Conservation (phyloP, 2,888 invertebrate genomes). For the Bimastos eiseni region DNA sequence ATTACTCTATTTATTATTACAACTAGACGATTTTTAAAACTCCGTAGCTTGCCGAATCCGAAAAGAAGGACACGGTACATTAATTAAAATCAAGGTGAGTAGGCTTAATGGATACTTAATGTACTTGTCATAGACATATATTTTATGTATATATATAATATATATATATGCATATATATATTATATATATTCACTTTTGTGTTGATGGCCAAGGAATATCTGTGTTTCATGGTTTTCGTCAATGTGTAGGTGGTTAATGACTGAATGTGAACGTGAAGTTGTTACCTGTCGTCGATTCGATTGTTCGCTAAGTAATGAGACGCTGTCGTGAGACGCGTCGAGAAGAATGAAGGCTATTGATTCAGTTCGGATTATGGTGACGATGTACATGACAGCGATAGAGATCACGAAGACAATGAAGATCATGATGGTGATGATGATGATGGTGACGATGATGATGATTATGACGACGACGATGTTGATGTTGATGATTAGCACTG, state of each 20-base stretch:
- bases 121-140: no score
- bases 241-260: not conserved
- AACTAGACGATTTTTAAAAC: no score
- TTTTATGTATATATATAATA: no score
- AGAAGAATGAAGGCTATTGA: no score
- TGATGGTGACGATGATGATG: constrained; percentile 6
- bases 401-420: not conserved
- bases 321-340: not conserved
- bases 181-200: not conserved
- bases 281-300: not conserved
- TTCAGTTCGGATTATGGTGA: not conserved
- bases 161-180: no score
- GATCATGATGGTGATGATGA: constrained; percentile 22
- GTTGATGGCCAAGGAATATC: not conserved
- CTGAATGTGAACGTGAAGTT: no score
- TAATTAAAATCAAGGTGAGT: no score
- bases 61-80: no score
- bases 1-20: no score
- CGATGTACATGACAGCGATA: constrained; percentile 22
- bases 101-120: no score
- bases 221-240: not conserved
- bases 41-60: no score
- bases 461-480: not conserved
- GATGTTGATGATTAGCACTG: not conserved
- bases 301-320: not conserved